A percentile compares a stretch with the other conserved stretches of the same genome.
phyloP scores from a whole-genome alignment of 2,113 vertebrate genomes.

The Lutjanus erythropterus region DNA sequence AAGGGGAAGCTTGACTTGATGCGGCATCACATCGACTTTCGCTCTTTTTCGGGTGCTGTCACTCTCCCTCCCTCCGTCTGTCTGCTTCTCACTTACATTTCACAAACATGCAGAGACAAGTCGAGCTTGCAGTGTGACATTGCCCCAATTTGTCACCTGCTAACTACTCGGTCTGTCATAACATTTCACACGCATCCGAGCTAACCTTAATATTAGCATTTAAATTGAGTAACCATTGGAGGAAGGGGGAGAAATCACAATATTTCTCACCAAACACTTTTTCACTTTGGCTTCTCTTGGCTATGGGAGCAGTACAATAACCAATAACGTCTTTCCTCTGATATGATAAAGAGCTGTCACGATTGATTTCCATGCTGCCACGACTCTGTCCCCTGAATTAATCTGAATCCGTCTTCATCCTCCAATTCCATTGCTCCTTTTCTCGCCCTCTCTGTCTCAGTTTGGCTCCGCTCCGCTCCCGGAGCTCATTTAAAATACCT shows the following conservation, averaged over 20 bases:
- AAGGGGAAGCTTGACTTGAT: slow-evolving; percentile 22
- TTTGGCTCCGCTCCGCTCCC: not conserved
- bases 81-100: slow-evolving; percentile 39
- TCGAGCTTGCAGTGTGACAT: slow-evolving; percentile 19
- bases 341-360: slow-evolving; percentile 67
- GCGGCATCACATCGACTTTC: slow-evolving; percentile 24
- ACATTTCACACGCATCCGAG: slow-evolving; percentile 33
- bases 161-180: slow-evolving; percentile 29
- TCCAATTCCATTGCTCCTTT: not conserved
- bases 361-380: slow-evolving; percentile 68
- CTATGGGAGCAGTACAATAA: slow-evolving; percentile 42
- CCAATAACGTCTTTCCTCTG: slow-evolving; percentile 50
- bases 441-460: not conserved
- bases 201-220: slow-evolving; percentile 71
- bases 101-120: slow-evolving; percentile 11
- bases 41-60: slow-evolving; percentile 35
- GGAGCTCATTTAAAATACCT: slow-evolving; percentile 52
- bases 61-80: not conserved
- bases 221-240: slow-evolving; percentile 58
- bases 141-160: slow-evolving; percentile 45
- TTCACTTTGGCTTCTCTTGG: slow-evolving; percentile 34
- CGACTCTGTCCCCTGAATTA: slow-evolving; percentile 41
- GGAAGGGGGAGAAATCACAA: slow-evolving; percentile 11
- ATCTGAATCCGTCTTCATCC: slow-evolving; percentile 48
- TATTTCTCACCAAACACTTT: slow-evolving; percentile 41